phyloP scores from a whole-genome alignment of 2,888 invertebrate genomes.

The Isoperla grammatica region DNA sequence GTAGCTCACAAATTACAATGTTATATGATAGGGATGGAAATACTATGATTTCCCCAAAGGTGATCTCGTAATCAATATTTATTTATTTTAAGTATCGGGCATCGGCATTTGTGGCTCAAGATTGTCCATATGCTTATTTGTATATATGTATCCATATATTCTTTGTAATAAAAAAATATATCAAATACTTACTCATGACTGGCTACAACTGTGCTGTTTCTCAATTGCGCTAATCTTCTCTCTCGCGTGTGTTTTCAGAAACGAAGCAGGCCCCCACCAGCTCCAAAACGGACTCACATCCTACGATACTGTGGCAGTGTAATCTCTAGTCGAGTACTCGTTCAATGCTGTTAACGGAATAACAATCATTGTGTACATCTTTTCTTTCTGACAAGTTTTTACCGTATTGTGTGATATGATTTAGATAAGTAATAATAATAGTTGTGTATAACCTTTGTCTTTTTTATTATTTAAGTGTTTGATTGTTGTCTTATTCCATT shows the following conservation, averaged over 20 bases:
- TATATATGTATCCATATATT: no score
- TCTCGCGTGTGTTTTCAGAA: constrained; percentile 56
- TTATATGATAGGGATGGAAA: no score
- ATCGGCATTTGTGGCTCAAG: no score
- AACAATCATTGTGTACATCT: constrained; percentile 10
- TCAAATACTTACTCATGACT: no score
- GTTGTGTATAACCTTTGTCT: neutral
- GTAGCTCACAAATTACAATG: no score
- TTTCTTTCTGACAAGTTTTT: constrained; percentile 13
- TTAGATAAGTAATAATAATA: neutral
- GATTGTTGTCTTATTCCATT: constrained; percentile 8
- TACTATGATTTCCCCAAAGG: no score
- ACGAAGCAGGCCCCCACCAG: constrained; percentile 84
- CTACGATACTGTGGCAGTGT: constrained; percentile 99
- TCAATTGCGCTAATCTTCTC: no score
- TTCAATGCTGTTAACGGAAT: constrained; percentile 18
- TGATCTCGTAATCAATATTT: no score
- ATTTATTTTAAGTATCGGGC: no score
- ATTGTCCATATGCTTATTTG: no score
- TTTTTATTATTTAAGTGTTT: constrained; percentile 11
- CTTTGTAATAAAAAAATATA: no score
- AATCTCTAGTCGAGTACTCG: constrained; percentile 60
- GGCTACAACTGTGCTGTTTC: constrained; percentile 6
- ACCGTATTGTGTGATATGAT: constrained; percentile 16
- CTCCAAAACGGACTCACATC: constrained; percentile 77